Conservation (phyloP, 2,113 vertebrate species). For the Corythoichthys haematopterus region DNA sequence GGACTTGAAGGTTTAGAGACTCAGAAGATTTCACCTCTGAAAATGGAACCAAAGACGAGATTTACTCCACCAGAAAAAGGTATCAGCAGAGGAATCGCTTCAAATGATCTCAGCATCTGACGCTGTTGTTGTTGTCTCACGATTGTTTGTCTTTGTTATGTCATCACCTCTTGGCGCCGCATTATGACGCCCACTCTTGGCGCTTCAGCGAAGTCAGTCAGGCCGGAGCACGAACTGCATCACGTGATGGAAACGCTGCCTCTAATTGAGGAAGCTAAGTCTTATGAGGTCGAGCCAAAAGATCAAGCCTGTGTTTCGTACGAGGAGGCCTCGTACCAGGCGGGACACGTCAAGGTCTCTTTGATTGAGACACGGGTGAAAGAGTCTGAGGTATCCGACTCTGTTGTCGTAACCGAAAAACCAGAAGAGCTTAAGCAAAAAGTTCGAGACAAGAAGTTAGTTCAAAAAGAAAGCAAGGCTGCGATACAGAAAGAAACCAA, state of each 20-base stretch:
- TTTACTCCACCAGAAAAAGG: constrained; percentile 48
- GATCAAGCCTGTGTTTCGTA: constrained; percentile 14
- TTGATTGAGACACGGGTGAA: background rate
- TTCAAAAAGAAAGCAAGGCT: background rate
- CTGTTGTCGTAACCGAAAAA: background rate
- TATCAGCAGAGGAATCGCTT: constrained; percentile 27
- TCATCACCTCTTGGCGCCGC: constrained; percentile 59
- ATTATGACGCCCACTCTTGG: constrained; percentile 54
- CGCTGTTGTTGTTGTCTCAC: constrained; percentile 37
- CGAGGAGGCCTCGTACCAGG: constrained; percentile 10
- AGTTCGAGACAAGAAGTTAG: background rate
- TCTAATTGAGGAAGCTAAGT: constrained; percentile 21
- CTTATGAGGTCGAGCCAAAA: constrained; percentile 18
- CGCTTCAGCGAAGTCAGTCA: constrained; percentile 24
- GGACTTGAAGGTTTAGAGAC: background rate
- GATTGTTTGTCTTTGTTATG: constrained; percentile 49
- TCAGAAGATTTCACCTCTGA: background rate
- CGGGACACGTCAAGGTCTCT: background rate
- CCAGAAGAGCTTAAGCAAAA: background rate
- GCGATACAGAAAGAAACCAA: constrained; percentile 11
- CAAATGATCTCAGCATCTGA: constrained; percentile 20
- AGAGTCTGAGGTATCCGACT: constrained; percentile 37
- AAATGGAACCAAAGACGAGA: constrained; percentile 34
- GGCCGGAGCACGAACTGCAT: constrained; percentile 29
- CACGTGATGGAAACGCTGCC: constrained; percentile 12